Base-by-base conservation (phyloP, 2,888 invertebrate genomes). In the Choristoneura rosaceana region DNA sequence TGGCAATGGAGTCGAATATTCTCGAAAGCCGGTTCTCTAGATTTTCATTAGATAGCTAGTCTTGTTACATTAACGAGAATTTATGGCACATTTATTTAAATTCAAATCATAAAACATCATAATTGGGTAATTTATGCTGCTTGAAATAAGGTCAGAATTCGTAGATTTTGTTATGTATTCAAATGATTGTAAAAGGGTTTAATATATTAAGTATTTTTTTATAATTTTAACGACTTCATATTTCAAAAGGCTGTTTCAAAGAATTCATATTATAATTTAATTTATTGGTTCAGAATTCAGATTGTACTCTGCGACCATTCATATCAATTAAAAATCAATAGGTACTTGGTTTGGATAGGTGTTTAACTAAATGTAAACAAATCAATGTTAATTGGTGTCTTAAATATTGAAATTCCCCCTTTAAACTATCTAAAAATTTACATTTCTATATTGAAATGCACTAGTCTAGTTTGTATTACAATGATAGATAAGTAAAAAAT, bases 31-130 rank as follows among this genome's bases (percentile, higher is more conserved):
- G 73, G 71, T 69, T 69, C 73, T 73, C 73, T 73, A 73, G 73
- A 73, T 73, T 73, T 69, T 73, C 68, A 73, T 73, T 64, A 73
- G 71, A 71, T 73, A 73, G 68, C 73, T 59, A 69, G 63, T 71
- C 71, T 71, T 58, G 71, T 73, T 73, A 73, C 73, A 73, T 73
- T 73, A 73, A 69, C 50, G 68, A 50, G 34, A 69, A 73, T 73
- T 73, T 73, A 73, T 73, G 52, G 73, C 64, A 64, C 68, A 69
- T 64, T 73, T 73, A 73, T 73, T 73, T 73, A 73, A 73, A 73
- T 73, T 73, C 73, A 41, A 73, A 73, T 73, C 73, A 73, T 73
- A 68, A 73, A 73, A 73, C 59, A 64, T 73, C 73, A 73, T 69
- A 73, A 64, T 73, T 73, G 62, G 62, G 50, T 68, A 71, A 71